phyloP scores from a whole-genome alignment of 2,888 invertebrate genomes.

The Gibbula magus region DNA sequence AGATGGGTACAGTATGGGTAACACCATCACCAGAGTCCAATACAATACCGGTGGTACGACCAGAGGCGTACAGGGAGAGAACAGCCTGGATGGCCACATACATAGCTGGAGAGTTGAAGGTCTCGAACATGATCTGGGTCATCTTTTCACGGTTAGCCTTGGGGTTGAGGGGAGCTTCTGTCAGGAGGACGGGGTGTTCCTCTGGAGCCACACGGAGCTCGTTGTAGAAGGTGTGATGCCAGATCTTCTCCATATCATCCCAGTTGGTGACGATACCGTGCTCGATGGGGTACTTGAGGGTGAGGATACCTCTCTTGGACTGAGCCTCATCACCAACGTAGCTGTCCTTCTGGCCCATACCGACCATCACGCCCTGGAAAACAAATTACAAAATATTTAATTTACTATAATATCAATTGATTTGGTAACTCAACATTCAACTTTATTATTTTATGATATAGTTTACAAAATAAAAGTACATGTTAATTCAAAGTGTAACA shows the following conservation, averaged over 20 bases:
- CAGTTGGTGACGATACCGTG: constrained; percentile 73
- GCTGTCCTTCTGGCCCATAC: constrained; percentile 70
- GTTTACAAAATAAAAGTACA: too few species aligned
- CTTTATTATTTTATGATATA: too few species aligned
- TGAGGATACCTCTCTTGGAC: constrained; percentile 70
- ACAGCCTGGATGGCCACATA: constrained; percentile 96
- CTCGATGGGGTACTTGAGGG: constrained; percentile 71
- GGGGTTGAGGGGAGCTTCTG: constrained; percentile 91
- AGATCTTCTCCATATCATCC: constrained; percentile 74
- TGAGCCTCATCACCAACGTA: constrained; percentile 71
- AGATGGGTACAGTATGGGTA: constrained; percentile 91
- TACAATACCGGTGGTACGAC: constrained; percentile 97
- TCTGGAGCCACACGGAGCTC: constrained; percentile 78
- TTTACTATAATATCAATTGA: too few species aligned
- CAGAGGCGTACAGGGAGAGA: constrained; percentile 94
- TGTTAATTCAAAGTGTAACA: too few species aligned
- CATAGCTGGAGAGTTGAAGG: constrained; percentile 93
- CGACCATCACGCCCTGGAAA: constrained; percentile 59
- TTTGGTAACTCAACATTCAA: too few species aligned
- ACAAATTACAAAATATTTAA: background rate
- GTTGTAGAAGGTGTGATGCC: constrained; percentile 74
- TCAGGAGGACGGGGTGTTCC: constrained; percentile 90
- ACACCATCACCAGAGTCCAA: constrained; percentile 97
- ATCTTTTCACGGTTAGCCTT: constrained; percentile 92
- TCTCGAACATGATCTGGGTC: constrained; percentile 81